These are phyloP conservation scores for Candoia aspera DNA, from an alignment of 2,113 vertebrate genomes.

Conservation along the genomic window DNA sequence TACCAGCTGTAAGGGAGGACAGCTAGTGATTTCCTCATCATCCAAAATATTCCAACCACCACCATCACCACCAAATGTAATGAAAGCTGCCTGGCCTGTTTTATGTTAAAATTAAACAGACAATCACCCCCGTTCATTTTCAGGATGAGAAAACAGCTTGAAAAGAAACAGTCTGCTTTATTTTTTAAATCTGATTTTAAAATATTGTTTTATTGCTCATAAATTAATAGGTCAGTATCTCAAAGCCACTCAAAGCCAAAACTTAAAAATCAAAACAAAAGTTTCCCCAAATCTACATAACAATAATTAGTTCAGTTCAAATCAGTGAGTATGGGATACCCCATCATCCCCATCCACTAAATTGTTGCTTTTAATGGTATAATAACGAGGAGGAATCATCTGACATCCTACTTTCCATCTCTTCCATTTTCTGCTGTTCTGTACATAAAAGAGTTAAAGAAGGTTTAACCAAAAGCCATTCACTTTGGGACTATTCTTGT, in stretches of 20 bases:
- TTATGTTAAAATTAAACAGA: constrained; percentile 28
- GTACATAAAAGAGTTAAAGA: background rate
- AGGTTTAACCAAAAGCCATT: background rate
- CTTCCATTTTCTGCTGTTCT: background rate
- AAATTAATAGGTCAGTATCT: background rate
- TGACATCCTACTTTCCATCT: background rate
- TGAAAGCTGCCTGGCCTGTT: constrained; percentile 34
- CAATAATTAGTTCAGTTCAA: constrained; percentile 46
- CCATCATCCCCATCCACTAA: background rate
- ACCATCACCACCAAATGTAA: constrained; percentile 27
- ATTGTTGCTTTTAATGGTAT: background rate
- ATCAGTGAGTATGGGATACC: constrained; percentile 39
- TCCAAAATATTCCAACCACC: background rate
- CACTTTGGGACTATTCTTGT: background rate
- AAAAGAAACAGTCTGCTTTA: constrained; percentile 23
- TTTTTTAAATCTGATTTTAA: background rate
- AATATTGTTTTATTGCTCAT: constrained; percentile 47
- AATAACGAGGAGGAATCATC: background rate
- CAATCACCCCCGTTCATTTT: background rate
- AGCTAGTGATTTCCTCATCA: constrained; percentile 31
- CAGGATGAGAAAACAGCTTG: constrained; percentile 47
- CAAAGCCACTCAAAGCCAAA: constrained; percentile 21
- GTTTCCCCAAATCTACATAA: constrained; percentile 47
- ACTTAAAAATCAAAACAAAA: constrained; percentile 29
- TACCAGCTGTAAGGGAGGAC: constrained; percentile 8